A percentile compares a stretch with the other conserved stretches of the same genome.
phyloP scores from a whole-genome alignment of 2,113 vertebrate species.

The Echinops telfairi region DNA sequence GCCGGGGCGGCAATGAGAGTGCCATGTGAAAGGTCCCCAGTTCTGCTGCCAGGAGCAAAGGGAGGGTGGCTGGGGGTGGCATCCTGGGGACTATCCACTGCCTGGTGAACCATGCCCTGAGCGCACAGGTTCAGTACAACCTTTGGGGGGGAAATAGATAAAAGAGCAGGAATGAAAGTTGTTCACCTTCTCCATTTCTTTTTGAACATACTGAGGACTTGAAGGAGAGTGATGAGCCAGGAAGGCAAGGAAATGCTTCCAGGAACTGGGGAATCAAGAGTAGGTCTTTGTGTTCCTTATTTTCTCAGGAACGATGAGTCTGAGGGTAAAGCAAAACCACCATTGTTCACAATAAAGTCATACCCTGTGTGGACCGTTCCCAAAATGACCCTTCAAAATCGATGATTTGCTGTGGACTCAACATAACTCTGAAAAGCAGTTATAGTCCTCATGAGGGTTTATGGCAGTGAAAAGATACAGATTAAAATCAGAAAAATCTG shows the following conservation, averaged over 20 bases:
- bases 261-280: neutral
- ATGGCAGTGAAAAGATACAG: neutral
- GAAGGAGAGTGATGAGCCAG: neutral
- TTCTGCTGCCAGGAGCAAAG: neutral
- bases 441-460: neutral
- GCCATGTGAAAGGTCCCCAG: constrained; percentile 86
- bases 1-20: constrained; percentile 90
- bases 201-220: neutral
- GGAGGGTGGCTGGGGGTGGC: neutral
- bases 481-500: constrained; percentile 7
- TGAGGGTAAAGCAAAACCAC: neutral
- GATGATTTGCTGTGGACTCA: neutral
- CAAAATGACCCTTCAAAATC: neutral
- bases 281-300: neutral
- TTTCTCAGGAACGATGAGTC: neutral
- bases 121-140: neutral
- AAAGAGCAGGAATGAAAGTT: constrained; percentile 60
- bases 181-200: neutral
- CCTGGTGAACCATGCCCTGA: neutral
- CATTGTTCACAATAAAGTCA: constrained; percentile 47
- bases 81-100: neutral
- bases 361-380: neutral
- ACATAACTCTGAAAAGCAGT: neutral
- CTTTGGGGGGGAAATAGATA: constrained; percentile 53
- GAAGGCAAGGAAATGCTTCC: neutral